A percentile compares a stretch with the other conserved stretches of the same genome.
Evolutionary conservation across 2,113 vertebrate genomes (phyloP).

Genomic region (Hippocampus guttulatus): DNA sequence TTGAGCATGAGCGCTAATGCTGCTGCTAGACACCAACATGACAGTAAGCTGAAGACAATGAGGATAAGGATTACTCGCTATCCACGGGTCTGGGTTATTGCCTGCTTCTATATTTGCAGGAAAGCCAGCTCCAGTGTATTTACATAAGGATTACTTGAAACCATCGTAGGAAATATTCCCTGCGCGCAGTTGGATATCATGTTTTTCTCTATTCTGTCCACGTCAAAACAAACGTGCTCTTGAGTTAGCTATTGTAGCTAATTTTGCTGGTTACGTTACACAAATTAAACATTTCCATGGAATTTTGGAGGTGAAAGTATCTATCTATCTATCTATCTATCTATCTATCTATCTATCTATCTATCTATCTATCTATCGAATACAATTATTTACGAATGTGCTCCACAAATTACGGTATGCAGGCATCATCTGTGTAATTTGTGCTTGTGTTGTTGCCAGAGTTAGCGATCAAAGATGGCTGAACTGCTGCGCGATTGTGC

Average conservation of each 20-base stretch:
- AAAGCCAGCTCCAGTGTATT: slow-evolving; percentile 55
- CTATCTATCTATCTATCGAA: background rate
- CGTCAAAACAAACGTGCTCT: background rate
- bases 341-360: background rate
- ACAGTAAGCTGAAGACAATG: slow-evolving; percentile 72
- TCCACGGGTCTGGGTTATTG: slow-evolving; percentile 30
- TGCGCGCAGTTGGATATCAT: slow-evolving; percentile 57
- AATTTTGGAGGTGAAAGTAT: background rate
- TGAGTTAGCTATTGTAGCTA: background rate
- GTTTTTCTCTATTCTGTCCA: slow-evolving; percentile 27
- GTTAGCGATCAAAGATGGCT: no score
- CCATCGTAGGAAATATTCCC: slow-evolving; percentile 64
- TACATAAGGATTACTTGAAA: slow-evolving; percentile 72
- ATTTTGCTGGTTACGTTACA: background rate
- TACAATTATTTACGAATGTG: background rate
- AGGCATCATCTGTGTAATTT: no score
- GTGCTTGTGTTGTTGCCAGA: no score
- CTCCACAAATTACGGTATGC: no score
- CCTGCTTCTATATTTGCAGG: slow-evolving; percentile 67
- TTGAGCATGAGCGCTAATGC: slow-evolving; percentile 52
- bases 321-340: background rate
- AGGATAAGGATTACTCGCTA: slow-evolving; percentile 61
- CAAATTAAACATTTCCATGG: background rate
- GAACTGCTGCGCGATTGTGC: no score
- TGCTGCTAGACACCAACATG: slow-evolving; percentile 59